Evolutionary conservation across 1,140 invertebrate species (phyloP).

Genomic region (Drosophila oshimai): DNA sequence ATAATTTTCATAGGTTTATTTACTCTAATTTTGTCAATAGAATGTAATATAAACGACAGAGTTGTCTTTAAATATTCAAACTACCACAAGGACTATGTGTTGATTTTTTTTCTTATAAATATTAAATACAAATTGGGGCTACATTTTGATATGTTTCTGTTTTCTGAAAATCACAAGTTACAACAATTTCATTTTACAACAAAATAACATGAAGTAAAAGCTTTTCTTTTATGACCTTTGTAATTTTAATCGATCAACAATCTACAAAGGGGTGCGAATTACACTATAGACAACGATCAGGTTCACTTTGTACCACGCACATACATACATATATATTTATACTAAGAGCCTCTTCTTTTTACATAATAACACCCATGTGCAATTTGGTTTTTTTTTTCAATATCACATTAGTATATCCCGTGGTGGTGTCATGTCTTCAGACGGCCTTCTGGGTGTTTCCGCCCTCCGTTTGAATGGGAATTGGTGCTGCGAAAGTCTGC

Average conservation of each 20-base stretch:
- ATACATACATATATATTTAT: conserved; percentile 12
- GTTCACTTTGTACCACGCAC: neutral
- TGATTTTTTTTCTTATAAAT: too few relatives aligned
- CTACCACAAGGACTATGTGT: too few relatives aligned
- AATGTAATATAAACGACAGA: too few relatives aligned
- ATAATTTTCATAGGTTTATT: too few relatives aligned
- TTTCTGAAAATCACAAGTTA: neutral
- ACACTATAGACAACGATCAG: neutral
- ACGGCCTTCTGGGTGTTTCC: neutral
- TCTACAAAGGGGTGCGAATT: neutral
- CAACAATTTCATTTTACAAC: too few relatives aligned
- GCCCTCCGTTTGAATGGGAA: neutral
- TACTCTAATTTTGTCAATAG: too few relatives aligned
- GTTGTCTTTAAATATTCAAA: too few relatives aligned
- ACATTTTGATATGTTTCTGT: neutral
- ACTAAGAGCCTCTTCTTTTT: conserved; percentile 6
- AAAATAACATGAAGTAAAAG: too few relatives aligned
- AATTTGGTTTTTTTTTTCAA: neutral
- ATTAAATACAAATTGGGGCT: too few relatives aligned
- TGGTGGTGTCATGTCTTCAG: neutral
- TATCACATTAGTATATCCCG: conserved; percentile 4
- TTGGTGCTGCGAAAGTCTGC: neutral
- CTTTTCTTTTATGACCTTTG: neutral
- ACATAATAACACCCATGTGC: conserved; percentile 2
- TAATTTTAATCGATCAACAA: too few relatives aligned